phyloP scores from a whole-genome alignment of 2,888 invertebrate species.

The Agrochola lychnidis region DNA sequence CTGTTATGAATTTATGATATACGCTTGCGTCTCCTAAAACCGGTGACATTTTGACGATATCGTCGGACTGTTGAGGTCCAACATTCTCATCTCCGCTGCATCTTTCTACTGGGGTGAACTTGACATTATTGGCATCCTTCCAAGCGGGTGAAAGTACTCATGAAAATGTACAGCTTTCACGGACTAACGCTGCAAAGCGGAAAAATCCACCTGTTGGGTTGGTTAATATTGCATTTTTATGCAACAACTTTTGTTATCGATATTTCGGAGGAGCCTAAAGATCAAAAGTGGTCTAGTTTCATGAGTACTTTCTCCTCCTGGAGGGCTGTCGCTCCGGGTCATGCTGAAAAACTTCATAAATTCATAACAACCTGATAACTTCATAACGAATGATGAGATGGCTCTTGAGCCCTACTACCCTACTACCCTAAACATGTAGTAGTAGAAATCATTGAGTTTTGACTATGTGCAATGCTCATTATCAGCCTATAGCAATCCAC shows the following conservation, averaged over 20 bases:
- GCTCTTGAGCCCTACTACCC: no score
- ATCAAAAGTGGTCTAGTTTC: conserved; percentile 2
- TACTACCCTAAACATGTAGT: background rate
- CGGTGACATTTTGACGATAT: no score
- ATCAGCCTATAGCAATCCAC: background rate
- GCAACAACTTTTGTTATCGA: conserved; percentile 1
- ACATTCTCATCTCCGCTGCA: background rate
- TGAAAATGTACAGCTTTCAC: conserved; percentile 1
- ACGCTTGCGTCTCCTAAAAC: no score
- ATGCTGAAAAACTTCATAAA: background rate
- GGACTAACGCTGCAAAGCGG: background rate
- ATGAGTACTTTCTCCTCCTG: conserved; percentile 6
- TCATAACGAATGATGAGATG: background rate
- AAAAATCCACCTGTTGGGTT: conserved; percentile 11
- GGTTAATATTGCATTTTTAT: background rate
- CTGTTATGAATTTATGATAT: no score
- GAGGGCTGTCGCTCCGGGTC: background rate
- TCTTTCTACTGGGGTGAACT: conserved; percentile 1
- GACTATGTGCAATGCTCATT: background rate
- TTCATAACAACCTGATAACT: background rate
- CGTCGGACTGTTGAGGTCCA: background rate
- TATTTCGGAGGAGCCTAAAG: background rate
- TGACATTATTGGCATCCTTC: conserved; percentile 8
- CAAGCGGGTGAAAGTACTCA: conserved; percentile 19
- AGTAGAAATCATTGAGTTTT: background rate